A percentile compares a stretch with the other conserved stretches of the same genome.
phyloP scores from a whole-genome alignment of 1,140 invertebrate species.

The Papilio glaucus region DNA sequence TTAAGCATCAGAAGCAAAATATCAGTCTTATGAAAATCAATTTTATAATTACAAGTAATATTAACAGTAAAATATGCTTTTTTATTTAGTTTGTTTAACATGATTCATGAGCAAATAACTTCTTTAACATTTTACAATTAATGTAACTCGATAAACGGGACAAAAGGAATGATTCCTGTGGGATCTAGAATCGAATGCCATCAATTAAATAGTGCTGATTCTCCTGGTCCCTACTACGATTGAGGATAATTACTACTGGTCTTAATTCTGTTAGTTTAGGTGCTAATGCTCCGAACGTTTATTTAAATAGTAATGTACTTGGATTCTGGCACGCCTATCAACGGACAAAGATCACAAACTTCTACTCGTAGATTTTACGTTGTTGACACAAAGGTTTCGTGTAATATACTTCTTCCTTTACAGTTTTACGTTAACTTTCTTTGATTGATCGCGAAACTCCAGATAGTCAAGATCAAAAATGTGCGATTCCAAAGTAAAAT shows the following conservation, averaged over 20 bases:
- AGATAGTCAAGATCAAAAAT: no score
- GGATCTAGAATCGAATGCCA: neutral
- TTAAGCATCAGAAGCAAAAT: no score
- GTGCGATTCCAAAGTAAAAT: no score
- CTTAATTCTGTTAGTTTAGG: conserved; percentile 23
- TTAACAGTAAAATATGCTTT: no score
- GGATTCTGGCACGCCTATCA: neutral
- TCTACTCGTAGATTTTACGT: neutral
- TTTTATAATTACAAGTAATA: no score
- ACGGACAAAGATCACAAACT: neutral
- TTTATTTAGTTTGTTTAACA: no score
- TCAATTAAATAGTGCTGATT: conserved; percentile 15
- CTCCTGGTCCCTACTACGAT: neutral
- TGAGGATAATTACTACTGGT: conserved; percentile 8
- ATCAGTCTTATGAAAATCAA: no score
- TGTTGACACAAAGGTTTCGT: neutral
- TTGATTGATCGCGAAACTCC: no score
- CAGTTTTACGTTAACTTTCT: no score
- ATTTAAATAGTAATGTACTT: neutral
- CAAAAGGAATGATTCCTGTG: conserved; percentile 1
- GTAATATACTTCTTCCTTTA: no score
- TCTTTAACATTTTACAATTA: neutral
- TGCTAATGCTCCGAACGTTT: neutral
- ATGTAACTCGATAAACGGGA: neutral
- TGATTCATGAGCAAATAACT: no score